Evolutionary conservation across 1,140 invertebrate genomes (phyloP).

Genomic region (Trichomalopsis sarcophagae): DNA sequence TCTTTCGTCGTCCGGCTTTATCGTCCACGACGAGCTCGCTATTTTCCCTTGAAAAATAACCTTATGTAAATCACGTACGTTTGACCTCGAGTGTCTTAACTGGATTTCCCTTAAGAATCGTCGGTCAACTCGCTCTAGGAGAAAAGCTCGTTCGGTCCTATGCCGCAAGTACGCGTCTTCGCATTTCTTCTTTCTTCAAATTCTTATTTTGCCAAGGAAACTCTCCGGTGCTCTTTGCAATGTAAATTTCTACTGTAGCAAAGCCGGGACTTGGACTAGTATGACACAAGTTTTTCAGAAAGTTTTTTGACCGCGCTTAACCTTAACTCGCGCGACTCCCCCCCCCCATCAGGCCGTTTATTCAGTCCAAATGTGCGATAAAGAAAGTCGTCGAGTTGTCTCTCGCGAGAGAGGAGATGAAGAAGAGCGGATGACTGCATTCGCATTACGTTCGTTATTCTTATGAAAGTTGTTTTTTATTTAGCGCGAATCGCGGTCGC

Average conservation of each 20-base stretch:
- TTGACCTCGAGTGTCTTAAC: slow-evolving; percentile 15
- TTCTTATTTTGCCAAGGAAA: slow-evolving; percentile 1
- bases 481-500: not conserved
- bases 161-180: not conserved
- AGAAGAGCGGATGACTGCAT: not conserved
- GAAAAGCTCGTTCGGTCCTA: not conserved
- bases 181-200: not conserved
- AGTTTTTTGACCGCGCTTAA: not conserved
- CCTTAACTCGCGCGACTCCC: not conserved
- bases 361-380: not conserved
- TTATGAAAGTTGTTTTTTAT: not conserved
- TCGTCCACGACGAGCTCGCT: too few relatives aligned
- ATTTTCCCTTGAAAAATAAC: not conserved
- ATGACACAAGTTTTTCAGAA: slow-evolving; percentile 10
- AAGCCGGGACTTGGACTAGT: not conserved
- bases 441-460: not conserved
- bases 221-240: slow-evolving; percentile 1
- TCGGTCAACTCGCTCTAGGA: not conserved
- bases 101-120: slow-evolving; percentile 22
- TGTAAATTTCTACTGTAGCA: not conserved
- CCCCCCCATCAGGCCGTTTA: not conserved
- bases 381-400: not conserved
- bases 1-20: too few relatives aligned
- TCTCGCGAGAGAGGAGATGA: not conserved
- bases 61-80: slow-evolving; percentile 27